A percentile compares a stretch with the other conserved stretches of the same genome.
These are phyloP conservation scores for Chirona hameri DNA, from an alignment of 2,888 invertebrate species.

Conservation along the genomic window DNA sequence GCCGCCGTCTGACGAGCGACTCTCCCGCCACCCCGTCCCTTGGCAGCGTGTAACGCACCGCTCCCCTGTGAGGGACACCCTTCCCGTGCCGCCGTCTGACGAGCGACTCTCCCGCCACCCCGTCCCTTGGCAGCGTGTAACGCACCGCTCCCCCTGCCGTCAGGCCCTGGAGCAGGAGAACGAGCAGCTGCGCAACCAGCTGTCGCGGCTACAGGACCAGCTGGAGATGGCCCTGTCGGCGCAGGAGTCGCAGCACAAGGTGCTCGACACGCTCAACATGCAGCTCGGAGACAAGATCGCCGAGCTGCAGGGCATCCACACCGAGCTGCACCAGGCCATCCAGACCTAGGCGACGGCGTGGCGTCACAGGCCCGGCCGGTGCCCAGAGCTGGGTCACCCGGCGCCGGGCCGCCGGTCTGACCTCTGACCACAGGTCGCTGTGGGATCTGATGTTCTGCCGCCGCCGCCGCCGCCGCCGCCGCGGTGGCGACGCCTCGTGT, in stretches of 20 bases:
- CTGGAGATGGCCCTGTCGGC: conserved; percentile 72
- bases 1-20: too few species aligned
- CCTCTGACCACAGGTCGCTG: too few species aligned
- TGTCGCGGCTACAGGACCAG: conserved; percentile 61
- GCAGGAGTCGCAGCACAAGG: conserved; percentile 75
- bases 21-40: too few species aligned
- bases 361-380: too few species aligned
- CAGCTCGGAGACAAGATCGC: conserved; percentile 76
- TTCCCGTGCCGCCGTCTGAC: too few species aligned
- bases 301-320: conserved; percentile 74
- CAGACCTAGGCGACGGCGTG: conserved; percentile 56
- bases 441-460: conserved; percentile 26
- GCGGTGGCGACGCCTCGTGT: neutral
- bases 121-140: too few species aligned
- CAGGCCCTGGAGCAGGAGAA: conserved; percentile 38
- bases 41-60: too few species aligned
- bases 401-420: too few species aligned
- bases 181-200: conserved; percentile 38
- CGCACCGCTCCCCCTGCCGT: too few species aligned
- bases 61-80: too few species aligned
- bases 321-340: conserved; percentile 75
- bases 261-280: conserved; percentile 73
- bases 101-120: too few species aligned
- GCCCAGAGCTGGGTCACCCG: too few species aligned
- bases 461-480: neutral